Evolutionary conservation across 2,797 vertebrate species (phyloP).

Genomic region (Gouania willdenowi): DNA sequence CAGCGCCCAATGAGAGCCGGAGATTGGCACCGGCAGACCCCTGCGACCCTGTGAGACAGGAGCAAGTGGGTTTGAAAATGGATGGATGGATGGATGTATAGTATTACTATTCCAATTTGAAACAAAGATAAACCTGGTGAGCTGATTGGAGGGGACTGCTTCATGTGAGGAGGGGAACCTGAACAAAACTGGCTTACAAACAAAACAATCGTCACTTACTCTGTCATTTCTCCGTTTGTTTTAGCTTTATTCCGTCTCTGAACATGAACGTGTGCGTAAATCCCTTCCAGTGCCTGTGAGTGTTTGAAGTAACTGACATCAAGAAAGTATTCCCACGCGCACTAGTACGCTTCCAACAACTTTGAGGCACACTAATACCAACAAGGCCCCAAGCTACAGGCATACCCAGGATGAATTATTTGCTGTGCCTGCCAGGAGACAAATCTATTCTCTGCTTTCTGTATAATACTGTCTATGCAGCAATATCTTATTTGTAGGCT

Average conservation of each 20-base stretch:
- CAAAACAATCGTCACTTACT: slow-evolving; percentile 39
- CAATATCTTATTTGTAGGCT: slow-evolving; percentile 73
- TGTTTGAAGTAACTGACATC: slow-evolving; percentile 53
- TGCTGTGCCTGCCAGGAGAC: slow-evolving; percentile 69
- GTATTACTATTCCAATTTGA: no score
- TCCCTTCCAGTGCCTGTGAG: slow-evolving; percentile 23
- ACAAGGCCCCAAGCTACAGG: slow-evolving; percentile 59
- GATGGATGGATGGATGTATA: no score
- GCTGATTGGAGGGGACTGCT: slow-evolving; percentile 6
- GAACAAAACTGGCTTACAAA: no score
- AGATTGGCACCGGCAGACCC: no score
- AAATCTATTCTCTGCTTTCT: slow-evolving; percentile 70
- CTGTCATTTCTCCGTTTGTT: slow-evolving; percentile 53
- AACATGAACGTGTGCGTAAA: slow-evolving; percentile 14
- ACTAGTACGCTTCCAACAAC: slow-evolving; percentile 57
- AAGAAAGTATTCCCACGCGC: slow-evolving; percentile 56
- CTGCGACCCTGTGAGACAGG: no score
- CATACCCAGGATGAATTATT: slow-evolving; percentile 68
- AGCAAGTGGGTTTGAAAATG: no score
- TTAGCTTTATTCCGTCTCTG: slow-evolving; percentile 7
- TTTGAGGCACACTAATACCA: slow-evolving; percentile 63
- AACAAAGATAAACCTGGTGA: no score
- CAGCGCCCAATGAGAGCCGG: no score
- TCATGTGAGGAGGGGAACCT: not conserved
- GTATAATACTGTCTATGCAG: slow-evolving; percentile 72